These are phyloP conservation scores for Dunckerocampus dactyliophorus DNA, from an alignment of 2,113 vertebrate genomes.

Conservation along the genomic window DNA sequence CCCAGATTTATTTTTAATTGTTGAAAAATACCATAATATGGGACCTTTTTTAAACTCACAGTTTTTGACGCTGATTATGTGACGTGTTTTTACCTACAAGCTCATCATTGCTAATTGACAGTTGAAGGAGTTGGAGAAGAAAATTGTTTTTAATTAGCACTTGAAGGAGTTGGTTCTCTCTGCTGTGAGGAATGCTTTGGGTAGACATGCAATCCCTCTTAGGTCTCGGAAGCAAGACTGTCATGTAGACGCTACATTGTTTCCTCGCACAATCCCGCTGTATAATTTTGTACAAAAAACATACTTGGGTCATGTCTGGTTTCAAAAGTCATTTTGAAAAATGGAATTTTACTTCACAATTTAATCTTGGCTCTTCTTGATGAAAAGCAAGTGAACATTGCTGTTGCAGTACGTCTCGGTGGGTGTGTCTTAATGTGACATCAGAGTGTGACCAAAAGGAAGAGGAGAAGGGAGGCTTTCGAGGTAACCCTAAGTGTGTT, in stretches of 20 bases:
- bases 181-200: constrained; percentile 66
- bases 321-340: not conserved
- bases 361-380: not conserved
- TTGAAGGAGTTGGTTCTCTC: constrained; percentile 51
- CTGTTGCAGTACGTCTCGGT: constrained; percentile 4
- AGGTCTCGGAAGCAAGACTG: constrained; percentile 41
- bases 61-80: not conserved
- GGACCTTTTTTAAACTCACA: not conserved
- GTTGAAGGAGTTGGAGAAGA: constrained; percentile 50
- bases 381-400: not conserved
- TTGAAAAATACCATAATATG: not conserved
- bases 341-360: not conserved
- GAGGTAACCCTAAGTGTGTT: constrained; percentile 29
- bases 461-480: constrained; percentile 11
- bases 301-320: not conserved
- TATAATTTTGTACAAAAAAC: constrained; percentile 1
- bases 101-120: constrained; percentile 64
- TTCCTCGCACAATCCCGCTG: not conserved
- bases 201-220: constrained; percentile 22
- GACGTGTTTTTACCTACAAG: constrained; percentile 2
- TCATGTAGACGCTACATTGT: constrained; percentile 53
- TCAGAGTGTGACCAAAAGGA: constrained; percentile 26
- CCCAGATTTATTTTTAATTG: too few species aligned
- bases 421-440: constrained; percentile 44
- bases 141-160: constrained; percentile 73